phyloP scores from a whole-genome alignment of 2,888 invertebrate species.

The Synergus laeviventris region DNA sequence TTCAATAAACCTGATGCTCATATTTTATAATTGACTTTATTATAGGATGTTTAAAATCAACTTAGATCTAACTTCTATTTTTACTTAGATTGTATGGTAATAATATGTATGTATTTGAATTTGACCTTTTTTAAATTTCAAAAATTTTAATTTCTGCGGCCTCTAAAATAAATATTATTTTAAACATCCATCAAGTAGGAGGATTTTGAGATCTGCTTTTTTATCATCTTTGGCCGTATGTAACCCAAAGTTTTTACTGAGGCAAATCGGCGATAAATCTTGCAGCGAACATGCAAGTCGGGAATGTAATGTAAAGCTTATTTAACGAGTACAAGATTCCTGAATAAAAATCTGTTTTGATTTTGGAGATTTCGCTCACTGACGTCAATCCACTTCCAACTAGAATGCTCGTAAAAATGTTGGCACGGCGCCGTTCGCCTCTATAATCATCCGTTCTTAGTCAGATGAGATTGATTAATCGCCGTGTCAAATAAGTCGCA shows the following conservation, averaged over 20 bases:
- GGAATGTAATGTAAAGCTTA: conserved; percentile 61
- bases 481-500: not conserved
- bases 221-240: not conserved
- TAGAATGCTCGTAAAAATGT: conserved; percentile 61
- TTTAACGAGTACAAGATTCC: conserved; percentile 61
- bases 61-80: no score
- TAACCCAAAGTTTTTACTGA: conserved; percentile 15
- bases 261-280: conserved; percentile 35
- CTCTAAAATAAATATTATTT: no score
- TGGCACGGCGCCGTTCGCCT: conserved; percentile 60
- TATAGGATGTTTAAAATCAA: not conserved
- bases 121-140: no score
- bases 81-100: no score
- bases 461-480: conserved; percentile 48
- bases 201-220: not conserved
- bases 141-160: no score
- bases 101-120: no score
- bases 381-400: conserved; percentile 43
- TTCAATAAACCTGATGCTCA: not conserved
- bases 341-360: conserved; percentile 65
- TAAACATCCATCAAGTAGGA: no score
- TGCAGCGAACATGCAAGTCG: conserved; percentile 23
- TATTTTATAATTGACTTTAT: not conserved
- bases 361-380: conserved; percentile 50
- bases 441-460: conserved; percentile 48